Evolutionary conservation across 2,113 vertebrate genomes (phyloP), one percentile per base, ranked within the genome.

Genomic region (Notothenia rossii): DNA sequence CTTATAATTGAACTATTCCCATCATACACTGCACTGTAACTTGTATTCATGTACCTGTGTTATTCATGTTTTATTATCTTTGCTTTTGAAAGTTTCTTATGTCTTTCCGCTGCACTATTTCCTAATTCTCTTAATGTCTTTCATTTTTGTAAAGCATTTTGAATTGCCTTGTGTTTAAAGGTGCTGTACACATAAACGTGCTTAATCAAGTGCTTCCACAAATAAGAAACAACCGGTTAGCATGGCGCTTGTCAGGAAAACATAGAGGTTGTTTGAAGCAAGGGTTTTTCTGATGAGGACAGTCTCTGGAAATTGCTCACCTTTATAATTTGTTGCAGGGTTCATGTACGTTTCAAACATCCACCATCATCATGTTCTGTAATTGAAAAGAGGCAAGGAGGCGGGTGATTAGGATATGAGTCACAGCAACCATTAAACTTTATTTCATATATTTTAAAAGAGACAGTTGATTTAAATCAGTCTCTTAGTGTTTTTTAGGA

Each of bases 391-490:
- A 60, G 5, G 6, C n/a, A 51, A 67, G 20, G 15, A 17, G 18
- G 14, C 25, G 58, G 46, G 40, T 43, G 25, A 60, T 61, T 45
- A 17, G 1, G 13, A 7, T 1, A 4, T 29, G 11, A 45, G 15
- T 33, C 18, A 74, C 46, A 55, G 10, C 20, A 54, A 65, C 46
- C 62, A n/a, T 51, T 15, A 49, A 50, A 63, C 25, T 36, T 49
- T n/a, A n/a, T 6, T 45, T 68, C 48, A 75, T 64, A 43, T 33
- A 6, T 40, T 79, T 72, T 75, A 53, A 58, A 29, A 56, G 48
- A 63, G 53, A 53, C 1, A 11, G 14, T 3, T 54, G 61, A 40
- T 49, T 64, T 68, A 20, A 62, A 74, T 50, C 70, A 29, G 36
- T 40, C 36, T 40, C 63, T 1, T 10, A 36, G 33, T 10, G 13